Conservation (phyloP, 2,888 invertebrate genomes). For the Euplexia lucipara region DNA sequence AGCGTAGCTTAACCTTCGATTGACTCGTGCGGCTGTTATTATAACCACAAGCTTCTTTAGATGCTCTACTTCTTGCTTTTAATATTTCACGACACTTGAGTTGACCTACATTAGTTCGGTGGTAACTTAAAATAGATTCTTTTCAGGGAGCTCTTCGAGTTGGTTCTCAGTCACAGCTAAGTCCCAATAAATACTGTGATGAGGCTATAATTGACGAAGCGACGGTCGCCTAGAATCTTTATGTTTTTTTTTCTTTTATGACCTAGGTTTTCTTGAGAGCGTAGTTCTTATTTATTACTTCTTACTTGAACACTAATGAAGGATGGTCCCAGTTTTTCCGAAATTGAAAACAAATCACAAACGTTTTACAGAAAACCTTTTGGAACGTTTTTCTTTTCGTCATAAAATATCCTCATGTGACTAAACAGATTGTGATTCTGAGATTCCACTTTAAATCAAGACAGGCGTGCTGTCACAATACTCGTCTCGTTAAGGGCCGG, state of each 20-base stretch:
- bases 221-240: conserved; percentile 12
- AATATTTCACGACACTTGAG: conserved; percentile 36
- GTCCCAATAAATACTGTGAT: conserved; percentile 48
- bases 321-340: not conserved
- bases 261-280: not conserved
- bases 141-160: conserved; percentile 24
- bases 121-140: conserved; percentile 38
- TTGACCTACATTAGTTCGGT: conserved; percentile 37
- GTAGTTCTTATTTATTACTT: not conserved
- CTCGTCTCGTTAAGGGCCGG: too few species aligned
- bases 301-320: not conserved
- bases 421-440: conserved; percentile 20
- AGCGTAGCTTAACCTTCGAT: too few species aligned
- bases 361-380: not conserved
- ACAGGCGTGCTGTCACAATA: conserved; percentile 23
- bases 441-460: conserved; percentile 36
- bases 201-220: conserved; percentile 38
- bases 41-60: too few species aligned
- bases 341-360: not conserved
- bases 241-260: conserved; percentile 16
- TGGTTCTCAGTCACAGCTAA: conserved; percentile 19
- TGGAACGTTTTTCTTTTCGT: conserved; percentile 17
- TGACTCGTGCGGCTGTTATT: too few species aligned
- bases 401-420: conserved; percentile 11
- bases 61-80: conserved; percentile 26